Conservation (phyloP, 2,888 invertebrate genomes). For the Stenichneumon culpator region DNA sequence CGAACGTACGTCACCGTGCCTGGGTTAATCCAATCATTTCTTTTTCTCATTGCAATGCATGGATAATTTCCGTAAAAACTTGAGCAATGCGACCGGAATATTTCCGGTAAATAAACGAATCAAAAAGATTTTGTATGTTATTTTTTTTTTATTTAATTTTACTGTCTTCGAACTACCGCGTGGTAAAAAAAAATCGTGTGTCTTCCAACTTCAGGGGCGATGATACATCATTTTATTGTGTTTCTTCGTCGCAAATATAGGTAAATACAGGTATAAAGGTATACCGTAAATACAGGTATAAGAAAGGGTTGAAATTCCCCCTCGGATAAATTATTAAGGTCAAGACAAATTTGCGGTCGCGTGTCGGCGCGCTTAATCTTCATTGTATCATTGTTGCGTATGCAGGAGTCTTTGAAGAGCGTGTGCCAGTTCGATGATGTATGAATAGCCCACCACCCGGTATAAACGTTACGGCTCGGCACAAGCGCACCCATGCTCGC, state of each 20-base stretch:
- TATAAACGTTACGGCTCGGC: constrained; percentile 44
- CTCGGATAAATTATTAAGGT: constrained; percentile 43
- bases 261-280: background rate
- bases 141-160: background rate
- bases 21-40: too few relatives aligned
- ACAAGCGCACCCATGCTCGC: constrained; percentile 46
- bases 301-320: background rate
- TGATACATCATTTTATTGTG: background rate
- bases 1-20: too few relatives aligned
- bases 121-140: background rate
- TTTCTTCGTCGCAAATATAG: constrained; percentile 1
- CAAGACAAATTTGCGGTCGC: constrained; percentile 46
- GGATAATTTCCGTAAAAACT: too few relatives aligned
- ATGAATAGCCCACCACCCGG: constrained; percentile 60
- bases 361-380: constrained; percentile 8
- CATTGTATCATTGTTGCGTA: background rate
- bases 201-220: background rate
- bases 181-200: background rate
- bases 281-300: background rate
- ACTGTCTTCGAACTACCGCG: too few relatives aligned
- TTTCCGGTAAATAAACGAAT: background rate
- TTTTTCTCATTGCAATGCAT: too few relatives aligned
- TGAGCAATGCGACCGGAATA: too few relatives aligned
- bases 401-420: background rate
- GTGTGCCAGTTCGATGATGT: constrained; percentile 42